Evolutionary conservation across 2,888 invertebrate genomes (phyloP).

Genomic region (Diplazon laetatorius): DNA sequence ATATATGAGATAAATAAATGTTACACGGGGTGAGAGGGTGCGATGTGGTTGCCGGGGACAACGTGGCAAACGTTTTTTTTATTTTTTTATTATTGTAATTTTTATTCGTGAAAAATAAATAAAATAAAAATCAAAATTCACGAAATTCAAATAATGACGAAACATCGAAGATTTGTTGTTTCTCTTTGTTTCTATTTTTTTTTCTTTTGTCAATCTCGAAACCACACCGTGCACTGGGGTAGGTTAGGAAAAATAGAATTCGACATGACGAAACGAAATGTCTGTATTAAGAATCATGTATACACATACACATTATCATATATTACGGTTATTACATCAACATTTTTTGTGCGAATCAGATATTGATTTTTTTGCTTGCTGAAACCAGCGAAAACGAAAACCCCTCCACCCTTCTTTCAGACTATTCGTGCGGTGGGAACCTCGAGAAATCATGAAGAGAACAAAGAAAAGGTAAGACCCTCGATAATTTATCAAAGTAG

Average conservation of each 20-base stretch:
- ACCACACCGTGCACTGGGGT: constrained; percentile 74
- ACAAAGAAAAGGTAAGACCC: constrained; percentile 44
- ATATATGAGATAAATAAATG: constrained; percentile 71
- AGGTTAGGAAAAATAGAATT: constrained; percentile 73
- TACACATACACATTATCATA: constrained; percentile 73
- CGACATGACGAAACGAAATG: constrained; percentile 67
- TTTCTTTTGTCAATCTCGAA: constrained; percentile 51
- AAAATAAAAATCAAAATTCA: too few species aligned
- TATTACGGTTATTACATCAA: constrained; percentile 78
- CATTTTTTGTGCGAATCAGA: constrained; percentile 69
- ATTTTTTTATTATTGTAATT: too few species aligned
- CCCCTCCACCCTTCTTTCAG: not conserved
- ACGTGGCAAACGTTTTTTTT: too few species aligned
- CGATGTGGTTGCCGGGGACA: constrained; percentile 38
- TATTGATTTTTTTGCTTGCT: constrained; percentile 59
- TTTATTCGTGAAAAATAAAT: not conserved
- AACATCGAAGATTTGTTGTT: too few species aligned
- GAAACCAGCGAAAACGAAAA: not conserved
- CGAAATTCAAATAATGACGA: too few species aligned
- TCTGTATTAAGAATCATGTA: constrained; percentile 76
- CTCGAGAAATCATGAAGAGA: not conserved
- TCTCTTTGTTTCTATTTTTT: too few species aligned
- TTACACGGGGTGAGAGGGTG: constrained; percentile 67
- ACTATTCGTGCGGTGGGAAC: not conserved
- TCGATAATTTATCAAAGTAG: too few species aligned